phyloP scores from a whole-genome alignment of 2,113 vertebrate species.

The Bos indicus region DNA sequence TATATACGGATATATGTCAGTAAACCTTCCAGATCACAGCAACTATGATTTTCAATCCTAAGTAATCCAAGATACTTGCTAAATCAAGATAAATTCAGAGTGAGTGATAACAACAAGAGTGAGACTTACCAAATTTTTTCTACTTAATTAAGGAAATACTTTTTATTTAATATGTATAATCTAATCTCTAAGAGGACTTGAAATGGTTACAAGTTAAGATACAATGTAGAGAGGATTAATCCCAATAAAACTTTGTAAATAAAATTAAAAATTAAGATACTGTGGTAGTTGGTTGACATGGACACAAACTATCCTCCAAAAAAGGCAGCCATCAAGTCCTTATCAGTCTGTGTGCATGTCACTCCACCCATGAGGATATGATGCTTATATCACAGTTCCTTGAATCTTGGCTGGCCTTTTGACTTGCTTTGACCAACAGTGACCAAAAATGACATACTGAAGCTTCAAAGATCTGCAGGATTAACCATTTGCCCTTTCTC shows the following conservation, averaged over 20 bases:
- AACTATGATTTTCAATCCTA: not conserved
- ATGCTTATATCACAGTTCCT: not conserved
- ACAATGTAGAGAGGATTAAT: not conserved
- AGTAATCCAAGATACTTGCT: conserved; percentile 11
- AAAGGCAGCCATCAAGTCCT: not conserved
- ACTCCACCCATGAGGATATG: not conserved
- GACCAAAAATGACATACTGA: not conserved
- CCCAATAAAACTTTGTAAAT: conserved; percentile 9
- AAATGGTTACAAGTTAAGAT: conserved; percentile 24
- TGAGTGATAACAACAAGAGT: not conserved
- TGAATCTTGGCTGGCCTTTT: not conserved
- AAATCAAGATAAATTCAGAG: conserved; percentile 23
- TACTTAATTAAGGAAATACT: conserved; percentile 25
- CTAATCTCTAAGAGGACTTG: conserved; percentile 6
- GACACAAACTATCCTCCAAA: not conserved
- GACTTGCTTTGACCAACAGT: not conserved
- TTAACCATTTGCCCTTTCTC: not conserved
- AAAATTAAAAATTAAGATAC: conserved; percentile 26
- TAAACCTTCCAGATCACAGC: not conserved
- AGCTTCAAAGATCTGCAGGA: not conserved
- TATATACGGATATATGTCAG: not conserved
- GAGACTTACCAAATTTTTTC: not conserved
- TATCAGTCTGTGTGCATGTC: not conserved
- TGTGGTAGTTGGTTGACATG: not conserved
- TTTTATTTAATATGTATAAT: conserved; percentile 16